Evolutionary conservation across 1,140 invertebrate genomes (phyloP), one percentile per base, ranked within the genome.

Genomic region (Zaprionus lachaisei): DNA sequence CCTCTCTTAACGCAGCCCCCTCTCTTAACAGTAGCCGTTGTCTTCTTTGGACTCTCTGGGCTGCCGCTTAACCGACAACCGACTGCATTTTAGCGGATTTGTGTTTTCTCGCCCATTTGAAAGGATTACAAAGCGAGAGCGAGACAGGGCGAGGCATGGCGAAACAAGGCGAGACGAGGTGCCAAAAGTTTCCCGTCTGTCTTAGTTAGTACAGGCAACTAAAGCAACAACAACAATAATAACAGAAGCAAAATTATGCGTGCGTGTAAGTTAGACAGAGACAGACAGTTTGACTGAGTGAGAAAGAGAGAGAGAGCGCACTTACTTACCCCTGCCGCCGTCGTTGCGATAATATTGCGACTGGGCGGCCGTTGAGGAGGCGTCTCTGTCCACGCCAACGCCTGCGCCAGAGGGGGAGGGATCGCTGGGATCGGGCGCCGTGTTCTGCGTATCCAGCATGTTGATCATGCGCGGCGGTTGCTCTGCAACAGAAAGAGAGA

Each of bases 281-380:
- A 57, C 68, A 72, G 77, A 49, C 56, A 56, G 61, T 69, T 74
- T 63, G 51, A 68, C 78, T 83, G 79, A 76, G 79, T 71, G 78
- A 58, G 71, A 62, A 37, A 68, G 47, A 69, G 57, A 47, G 71
- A 55, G 56, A 41, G 80, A 47, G 79, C 83, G 67, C 91, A 92
- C 91, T 92, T 92, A 93, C 92, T 93, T 93, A 93, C 92, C 92
- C 83, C 92, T 92, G 79, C 90, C 74, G 79, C 92, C 91, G 78
- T 92, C 84, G 72, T 74, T 89, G 84, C 84, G 81, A 89, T 89
- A 89, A 22, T 89, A 89, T 26, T 75, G 85, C 11, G 78, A 55
- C 47, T 83, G 84, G 74, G 84, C 84, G 84, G 81, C 84, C 71
- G 66, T 57, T 65, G 75, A 56, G 22, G 73, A 68, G 61, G 56